phyloP scores from a whole-genome alignment of 2,797 vertebrate species.

The Epinephelus coioides region DNA sequence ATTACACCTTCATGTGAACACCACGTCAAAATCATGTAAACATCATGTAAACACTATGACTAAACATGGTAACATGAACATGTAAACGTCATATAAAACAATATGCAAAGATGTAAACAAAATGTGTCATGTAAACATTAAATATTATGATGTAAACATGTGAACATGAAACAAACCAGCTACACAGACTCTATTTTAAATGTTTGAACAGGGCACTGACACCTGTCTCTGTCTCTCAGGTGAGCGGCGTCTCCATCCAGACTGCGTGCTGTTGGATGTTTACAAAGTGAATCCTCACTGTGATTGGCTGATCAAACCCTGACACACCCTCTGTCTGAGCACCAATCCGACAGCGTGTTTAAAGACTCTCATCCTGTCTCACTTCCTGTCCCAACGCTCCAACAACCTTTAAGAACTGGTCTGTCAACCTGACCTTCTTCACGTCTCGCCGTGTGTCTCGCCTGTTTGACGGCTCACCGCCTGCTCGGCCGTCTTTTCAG shows the following conservation, averaged over 20 bases:
- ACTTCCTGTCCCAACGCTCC: too few species aligned
- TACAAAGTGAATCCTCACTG: conserved; percentile 74
- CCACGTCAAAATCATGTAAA: background rate
- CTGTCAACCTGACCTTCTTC: too few species aligned
- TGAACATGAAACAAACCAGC: too few species aligned
- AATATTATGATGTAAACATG: too few species aligned
- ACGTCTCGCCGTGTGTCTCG: background rate
- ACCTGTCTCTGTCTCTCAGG: conserved; percentile 51
- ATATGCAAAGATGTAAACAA: background rate
- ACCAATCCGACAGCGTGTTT: background rate
- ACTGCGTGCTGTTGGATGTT: conserved; percentile 66
- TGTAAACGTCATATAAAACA: background rate
- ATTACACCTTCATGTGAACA: background rate
- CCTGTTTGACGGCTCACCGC: too few species aligned
- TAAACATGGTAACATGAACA: background rate
- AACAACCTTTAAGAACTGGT: too few species aligned
- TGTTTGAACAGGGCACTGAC: too few species aligned
- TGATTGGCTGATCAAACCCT: conserved; percentile 78
- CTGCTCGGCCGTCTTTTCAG: too few species aligned
- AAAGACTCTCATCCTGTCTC: background rate
- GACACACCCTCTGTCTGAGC: conserved; percentile 13
- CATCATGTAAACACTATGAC: background rate
- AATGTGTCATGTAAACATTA: too few species aligned
- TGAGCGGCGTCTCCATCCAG: conserved; percentile 77
- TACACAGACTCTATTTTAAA: background rate